Conservation (phyloP, 2,888 invertebrate species). For the Tillus elongatus region DNA sequence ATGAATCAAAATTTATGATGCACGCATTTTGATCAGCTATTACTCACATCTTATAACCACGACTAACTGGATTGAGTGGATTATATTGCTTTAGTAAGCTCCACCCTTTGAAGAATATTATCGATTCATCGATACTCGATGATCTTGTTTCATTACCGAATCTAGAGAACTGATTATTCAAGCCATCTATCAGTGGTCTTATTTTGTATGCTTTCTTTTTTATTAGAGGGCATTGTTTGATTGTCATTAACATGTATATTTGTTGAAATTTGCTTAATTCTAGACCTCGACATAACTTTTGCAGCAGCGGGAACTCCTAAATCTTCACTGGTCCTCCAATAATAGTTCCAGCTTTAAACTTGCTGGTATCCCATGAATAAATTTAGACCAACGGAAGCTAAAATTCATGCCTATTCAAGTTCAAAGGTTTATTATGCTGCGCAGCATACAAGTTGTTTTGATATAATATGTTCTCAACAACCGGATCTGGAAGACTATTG, state of each 20-base stretch:
- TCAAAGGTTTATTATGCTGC: too few species aligned
- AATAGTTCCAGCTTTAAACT: too few species aligned
- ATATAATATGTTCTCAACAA: too few species aligned
- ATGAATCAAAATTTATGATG: constrained; percentile 9
- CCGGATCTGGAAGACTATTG: too few species aligned
- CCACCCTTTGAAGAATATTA: constrained; percentile 12
- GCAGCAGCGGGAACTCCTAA: too few species aligned
- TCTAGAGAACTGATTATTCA: constrained; percentile 13
- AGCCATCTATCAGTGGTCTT: constrained; percentile 11
- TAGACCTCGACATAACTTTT: background rate
- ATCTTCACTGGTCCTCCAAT: too few species aligned
- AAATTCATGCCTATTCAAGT: too few species aligned
- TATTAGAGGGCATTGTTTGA: constrained; percentile 3
- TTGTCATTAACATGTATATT: constrained; percentile 13
- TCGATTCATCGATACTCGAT: constrained; percentile 14
- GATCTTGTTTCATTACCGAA: constrained; percentile 14
- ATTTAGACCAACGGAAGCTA: too few species aligned
- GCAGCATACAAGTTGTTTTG: too few species aligned
- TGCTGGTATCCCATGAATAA: too few species aligned
- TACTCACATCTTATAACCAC: constrained; percentile 12
- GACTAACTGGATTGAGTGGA: constrained; percentile 14
- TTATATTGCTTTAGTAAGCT: constrained; percentile 13
- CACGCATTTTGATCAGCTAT: constrained; percentile 11
- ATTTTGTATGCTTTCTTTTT: constrained; percentile 14
- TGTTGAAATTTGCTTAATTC: constrained; percentile 9